Base-by-base conservation (phyloP, 2,113 vertebrate genomes). In the Electrona antarctica region DNA sequence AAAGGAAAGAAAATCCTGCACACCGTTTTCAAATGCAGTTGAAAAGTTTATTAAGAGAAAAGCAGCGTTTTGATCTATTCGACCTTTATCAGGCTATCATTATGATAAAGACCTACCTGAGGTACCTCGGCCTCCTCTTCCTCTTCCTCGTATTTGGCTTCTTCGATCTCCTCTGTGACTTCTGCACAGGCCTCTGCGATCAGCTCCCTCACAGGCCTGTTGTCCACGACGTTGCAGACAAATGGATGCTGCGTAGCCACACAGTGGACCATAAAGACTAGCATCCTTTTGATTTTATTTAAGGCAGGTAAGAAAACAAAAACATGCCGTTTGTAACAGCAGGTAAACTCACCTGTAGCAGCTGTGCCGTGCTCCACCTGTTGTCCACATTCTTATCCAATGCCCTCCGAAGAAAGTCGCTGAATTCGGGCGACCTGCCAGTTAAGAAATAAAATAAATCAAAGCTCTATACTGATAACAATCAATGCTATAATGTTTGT, bases 161-260 rank as follows among this genome's bases (percentile, higher is more conserved):
- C 97, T 89, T 99, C 97, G 14, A 99, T 91, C 91, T 98, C 97
- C 88, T 99, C 98, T 62, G 94, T 94, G 77, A 99, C 98, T 89
- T 99, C 98, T 69, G 98, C 98, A 90, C 98, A 99, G 75, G 97
- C 97, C 85, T 99, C 98, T 29, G 97, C 98, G 80, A 99, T 96
- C 88, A 99, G 68, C 84, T 99, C 97, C 89, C 96, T 91, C 74
- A 99, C 87, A 50, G 97, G 97, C 89, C 91, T 96, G 92, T 94
- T 96, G 74, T 96, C 92, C 74, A 90, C 87, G 33, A 96, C 95
- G 66, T 77, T 92, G 46, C 90, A 93, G 82, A 98, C 96, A 92
- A 99, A 99, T 1, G 98, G 96, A 90, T 99, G 98, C 98, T 99
- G 58, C 41, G 54, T 0, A 65, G 5, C 5, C 41, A 46, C 55